These are phyloP conservation scores for Drosophila buzzatii DNA, from an alignment of 2,888 invertebrate genomes.

Conservation along the genomic window DNA sequence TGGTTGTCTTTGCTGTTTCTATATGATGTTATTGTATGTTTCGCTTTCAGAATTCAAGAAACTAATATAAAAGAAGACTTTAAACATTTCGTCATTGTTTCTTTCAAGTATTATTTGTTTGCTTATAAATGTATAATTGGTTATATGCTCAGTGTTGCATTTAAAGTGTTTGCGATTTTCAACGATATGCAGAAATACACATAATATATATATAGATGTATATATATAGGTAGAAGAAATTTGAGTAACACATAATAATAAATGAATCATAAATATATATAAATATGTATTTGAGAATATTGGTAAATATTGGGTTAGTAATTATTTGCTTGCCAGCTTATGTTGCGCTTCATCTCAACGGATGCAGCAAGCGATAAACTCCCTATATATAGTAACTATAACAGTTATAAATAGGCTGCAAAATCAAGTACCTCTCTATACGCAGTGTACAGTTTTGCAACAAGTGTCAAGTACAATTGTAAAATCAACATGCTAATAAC, in stretches of 20 bases:
- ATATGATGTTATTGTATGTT: constrained; percentile 32
- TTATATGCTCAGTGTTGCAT: constrained; percentile 38
- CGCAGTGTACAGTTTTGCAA: constrained; percentile 5
- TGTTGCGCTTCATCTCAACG: constrained; percentile 7
- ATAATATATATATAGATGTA: constrained; percentile 32
- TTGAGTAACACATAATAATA: constrained; percentile 63
- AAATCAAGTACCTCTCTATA: constrained; percentile 15
- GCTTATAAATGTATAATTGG: constrained; percentile 43
- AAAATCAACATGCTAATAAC: constrained; percentile 34
- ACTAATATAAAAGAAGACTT: constrained; percentile 43
- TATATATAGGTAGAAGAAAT: constrained; percentile 19
- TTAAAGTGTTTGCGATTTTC: constrained; percentile 49
- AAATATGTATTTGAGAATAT: constrained; percentile 15
- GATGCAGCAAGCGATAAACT: constrained; percentile 12
- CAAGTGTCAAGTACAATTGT: constrained; percentile 17
- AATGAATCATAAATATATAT: constrained; percentile 45
- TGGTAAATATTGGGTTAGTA: constrained; percentile 37
- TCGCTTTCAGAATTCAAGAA: constrained; percentile 33
- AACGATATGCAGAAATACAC: constrained; percentile 72
- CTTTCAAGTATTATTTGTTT: constrained; percentile 38
- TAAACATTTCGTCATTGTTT: constrained; percentile 14
- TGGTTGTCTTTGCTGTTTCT: constrained; percentile 19
- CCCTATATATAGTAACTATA: constrained; percentile 20
- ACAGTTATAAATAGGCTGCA: constrained; percentile 32
- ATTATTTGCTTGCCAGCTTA: constrained; percentile 18